These are phyloP conservation scores for Reinhardtius hippoglossoides DNA, from an alignment of 2,113 vertebrate species.

Conservation along the genomic window DNA sequence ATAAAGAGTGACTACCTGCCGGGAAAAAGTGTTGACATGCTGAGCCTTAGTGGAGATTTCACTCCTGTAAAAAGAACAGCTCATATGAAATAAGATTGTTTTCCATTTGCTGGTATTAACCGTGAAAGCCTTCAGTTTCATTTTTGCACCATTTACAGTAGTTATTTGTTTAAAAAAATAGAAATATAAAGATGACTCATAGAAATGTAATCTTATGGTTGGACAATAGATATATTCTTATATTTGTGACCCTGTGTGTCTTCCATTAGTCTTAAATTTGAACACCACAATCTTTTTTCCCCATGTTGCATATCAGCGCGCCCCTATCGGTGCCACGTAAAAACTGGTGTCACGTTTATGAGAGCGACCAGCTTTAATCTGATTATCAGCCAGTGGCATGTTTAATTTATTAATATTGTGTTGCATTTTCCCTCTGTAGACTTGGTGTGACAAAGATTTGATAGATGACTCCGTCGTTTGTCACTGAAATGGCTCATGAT, in stretches of 20 bases:
- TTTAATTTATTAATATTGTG: conserved; percentile 54
- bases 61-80: not conserved
- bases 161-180: conserved; percentile 14
- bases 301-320: conserved; percentile 28
- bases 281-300: not conserved
- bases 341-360: conserved; percentile 34
- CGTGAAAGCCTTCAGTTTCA: not conserved
- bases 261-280: conserved; percentile 23
- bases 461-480: conserved; percentile 58
- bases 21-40: conserved; percentile 24
- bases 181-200: not conserved
- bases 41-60: conserved; percentile 1
- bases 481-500: conserved; percentile 64
- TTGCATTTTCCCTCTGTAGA: conserved; percentile 28
- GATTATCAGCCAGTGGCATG: conserved; percentile 53
- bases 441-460: conserved; percentile 35
- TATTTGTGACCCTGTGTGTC: not conserved
- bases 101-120: not conserved
- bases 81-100: conserved; percentile 2
- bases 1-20: conserved; percentile 29
- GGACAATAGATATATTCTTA: not conserved
- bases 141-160: not conserved
- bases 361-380: conserved; percentile 42
- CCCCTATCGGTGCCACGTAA: conserved; percentile 50
- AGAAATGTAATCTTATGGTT: not conserved